Evolutionary conservation across 2,113 vertebrate genomes (phyloP).

Genomic region (Pollimyrus isidori): DNA sequence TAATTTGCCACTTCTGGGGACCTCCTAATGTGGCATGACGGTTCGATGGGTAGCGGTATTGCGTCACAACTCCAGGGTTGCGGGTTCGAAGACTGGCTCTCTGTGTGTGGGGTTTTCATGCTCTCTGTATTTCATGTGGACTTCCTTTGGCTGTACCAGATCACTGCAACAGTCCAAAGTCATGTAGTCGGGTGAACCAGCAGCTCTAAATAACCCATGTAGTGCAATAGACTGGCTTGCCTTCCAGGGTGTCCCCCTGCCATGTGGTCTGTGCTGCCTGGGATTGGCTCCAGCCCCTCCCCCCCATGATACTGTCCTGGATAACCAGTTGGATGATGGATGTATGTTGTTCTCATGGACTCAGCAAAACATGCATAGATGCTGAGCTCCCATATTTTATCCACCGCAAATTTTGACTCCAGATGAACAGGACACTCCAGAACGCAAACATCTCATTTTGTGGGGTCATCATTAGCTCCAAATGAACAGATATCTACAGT

Average conservation of each 20-base stretch:
- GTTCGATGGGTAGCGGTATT: not conserved
- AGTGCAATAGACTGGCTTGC: not conserved
- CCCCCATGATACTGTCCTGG: not conserved
- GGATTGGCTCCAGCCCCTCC: not conserved
- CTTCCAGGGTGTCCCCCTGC: not conserved
- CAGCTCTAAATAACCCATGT: not conserved
- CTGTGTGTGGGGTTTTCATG: not conserved
- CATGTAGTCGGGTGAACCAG: not conserved
- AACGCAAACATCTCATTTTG: not conserved
- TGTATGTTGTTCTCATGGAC: not conserved
- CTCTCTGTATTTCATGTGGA: not conserved
- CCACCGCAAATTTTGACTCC: not conserved
- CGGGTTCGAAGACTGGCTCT: not conserved
- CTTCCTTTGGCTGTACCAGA: not conserved
- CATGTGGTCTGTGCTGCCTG: not conserved
- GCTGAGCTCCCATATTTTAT: not conserved
- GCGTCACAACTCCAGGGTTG: not conserved
- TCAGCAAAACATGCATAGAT: not conserved
- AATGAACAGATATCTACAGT: constrained; percentile 40
- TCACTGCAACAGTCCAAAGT: not conserved
- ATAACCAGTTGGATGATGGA: not conserved
- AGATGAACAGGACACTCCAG: not conserved
- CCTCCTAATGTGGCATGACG: not conserved
- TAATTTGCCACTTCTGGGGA: not conserved
- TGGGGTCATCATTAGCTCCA: constrained; percentile 42